Conservation (phyloP, 2,113 vertebrate species). For the Turdus rufiventris region DNA sequence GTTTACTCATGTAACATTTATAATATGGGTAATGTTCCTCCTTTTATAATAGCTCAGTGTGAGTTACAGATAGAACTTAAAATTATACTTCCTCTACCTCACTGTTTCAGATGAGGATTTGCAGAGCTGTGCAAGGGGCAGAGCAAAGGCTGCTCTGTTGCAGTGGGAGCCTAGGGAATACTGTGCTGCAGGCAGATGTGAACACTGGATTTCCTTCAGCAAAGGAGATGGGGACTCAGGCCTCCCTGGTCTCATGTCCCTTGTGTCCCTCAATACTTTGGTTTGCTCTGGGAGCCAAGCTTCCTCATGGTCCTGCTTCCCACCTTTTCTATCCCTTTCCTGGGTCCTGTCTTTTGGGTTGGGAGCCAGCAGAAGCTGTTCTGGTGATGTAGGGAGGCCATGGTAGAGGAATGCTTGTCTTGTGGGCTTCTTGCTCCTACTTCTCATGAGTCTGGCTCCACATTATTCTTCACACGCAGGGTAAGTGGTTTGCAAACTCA, state of each 20-base stretch:
- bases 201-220: background rate
- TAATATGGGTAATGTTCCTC: background rate
- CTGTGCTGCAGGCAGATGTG: background rate
- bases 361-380: background rate
- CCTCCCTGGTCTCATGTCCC: background rate
- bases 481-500: background rate
- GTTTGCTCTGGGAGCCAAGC: background rate
- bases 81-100: background rate
- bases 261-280: background rate
- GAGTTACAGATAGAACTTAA: background rate
- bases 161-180: background rate
- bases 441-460: background rate
- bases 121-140: background rate
- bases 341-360: background rate
- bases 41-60: background rate
- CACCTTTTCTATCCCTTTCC: background rate
- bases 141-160: background rate
- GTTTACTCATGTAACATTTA: slow-evolving; percentile 41
- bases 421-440: background rate
- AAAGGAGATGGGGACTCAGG: background rate
- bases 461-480: background rate
- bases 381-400: fast-evolving
- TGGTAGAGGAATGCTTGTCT: fast-evolving
- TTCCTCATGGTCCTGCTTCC: background rate
- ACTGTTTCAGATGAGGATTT: background rate